Percentiles rank a stretch among this genome's conserved stretches.
These are phyloP conservation scores for Microtus montanus DNA, from an alignment of 2,113 vertebrate genomes.

Conservation along the genomic window DNA sequence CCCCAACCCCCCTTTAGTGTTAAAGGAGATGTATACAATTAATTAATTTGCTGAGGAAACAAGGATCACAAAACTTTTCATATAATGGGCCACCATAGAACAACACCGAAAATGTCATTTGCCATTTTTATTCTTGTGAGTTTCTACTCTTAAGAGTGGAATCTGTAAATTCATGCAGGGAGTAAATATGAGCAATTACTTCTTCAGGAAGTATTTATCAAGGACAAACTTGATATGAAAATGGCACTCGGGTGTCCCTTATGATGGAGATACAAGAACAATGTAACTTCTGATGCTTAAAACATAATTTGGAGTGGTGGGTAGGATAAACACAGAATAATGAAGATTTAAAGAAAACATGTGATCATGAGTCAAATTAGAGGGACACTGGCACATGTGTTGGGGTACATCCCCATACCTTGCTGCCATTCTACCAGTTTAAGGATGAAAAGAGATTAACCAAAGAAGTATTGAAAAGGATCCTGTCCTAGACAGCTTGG, in stretches of 20 bases:
- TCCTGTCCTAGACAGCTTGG: neutral
- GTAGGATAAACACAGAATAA: conserved; percentile 26
- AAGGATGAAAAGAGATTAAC: neutral
- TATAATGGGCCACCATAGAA: neutral
- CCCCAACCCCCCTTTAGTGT: neutral
- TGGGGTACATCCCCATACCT: neutral
- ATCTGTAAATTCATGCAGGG: neutral
- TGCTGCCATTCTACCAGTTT: neutral
- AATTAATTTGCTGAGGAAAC: neutral
- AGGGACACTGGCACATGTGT: neutral
- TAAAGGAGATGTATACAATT: neutral
- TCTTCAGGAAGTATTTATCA: neutral
- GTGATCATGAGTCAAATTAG: neutral
- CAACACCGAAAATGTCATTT: neutral
- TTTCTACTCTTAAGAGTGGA: neutral
- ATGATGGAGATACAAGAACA: neutral
- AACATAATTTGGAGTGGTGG: neutral
- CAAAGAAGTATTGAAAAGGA: neutral
- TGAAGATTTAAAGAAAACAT: neutral
- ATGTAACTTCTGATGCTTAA: neutral
- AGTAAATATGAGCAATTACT: neutral
- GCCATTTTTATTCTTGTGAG: neutral
- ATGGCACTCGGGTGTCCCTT: neutral
- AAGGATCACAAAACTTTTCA: neutral
- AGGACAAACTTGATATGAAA: neutral